Evolutionary conservation across 2,797 vertebrate genomes (phyloP).

Genomic region (Xenentodon cancila): DNA sequence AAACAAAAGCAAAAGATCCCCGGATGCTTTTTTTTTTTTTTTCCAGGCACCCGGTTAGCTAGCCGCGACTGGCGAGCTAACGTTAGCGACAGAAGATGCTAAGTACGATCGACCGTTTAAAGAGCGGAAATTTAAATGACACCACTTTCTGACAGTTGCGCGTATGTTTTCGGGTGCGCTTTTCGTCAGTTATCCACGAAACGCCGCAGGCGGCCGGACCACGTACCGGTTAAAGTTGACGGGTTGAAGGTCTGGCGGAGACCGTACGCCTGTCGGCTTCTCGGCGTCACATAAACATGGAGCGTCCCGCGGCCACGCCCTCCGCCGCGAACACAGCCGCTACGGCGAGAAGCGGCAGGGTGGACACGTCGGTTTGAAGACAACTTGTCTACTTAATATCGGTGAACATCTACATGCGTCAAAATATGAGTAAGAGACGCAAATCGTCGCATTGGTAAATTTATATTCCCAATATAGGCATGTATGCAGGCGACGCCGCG

Average conservation of each 20-base stretch:
- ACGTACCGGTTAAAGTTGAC: slow-evolving; percentile 66
- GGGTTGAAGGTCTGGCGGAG: slow-evolving; percentile 41
- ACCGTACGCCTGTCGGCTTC: slow-evolving; percentile 7
- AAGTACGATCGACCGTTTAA: slow-evolving; percentile 15
- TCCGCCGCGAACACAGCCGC: neutral
- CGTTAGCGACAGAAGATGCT: slow-evolving; percentile 30
- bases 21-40: slow-evolving; percentile 25
- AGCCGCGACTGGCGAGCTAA: slow-evolving; percentile 35
- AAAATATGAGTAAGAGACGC: no score
- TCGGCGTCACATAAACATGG: slow-evolving; percentile 74
- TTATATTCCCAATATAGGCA: slow-evolving; percentile 53
- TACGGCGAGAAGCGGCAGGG: no score
- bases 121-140: slow-evolving; percentile 28
- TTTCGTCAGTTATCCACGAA: accelerated
- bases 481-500: neutral
- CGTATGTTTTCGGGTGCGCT: accelerated
- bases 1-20: neutral
- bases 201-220: neutral
- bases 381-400: no score
- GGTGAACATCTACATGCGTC: neutral
- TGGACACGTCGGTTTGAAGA: neutral
- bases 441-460: neutral
- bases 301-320: slow-evolving; percentile 69
- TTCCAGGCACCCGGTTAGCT: slow-evolving; percentile 35
- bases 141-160: slow-evolving; percentile 6